Conservation (phyloP, 2,797 vertebrate species). For the Mus spretus region DNA sequence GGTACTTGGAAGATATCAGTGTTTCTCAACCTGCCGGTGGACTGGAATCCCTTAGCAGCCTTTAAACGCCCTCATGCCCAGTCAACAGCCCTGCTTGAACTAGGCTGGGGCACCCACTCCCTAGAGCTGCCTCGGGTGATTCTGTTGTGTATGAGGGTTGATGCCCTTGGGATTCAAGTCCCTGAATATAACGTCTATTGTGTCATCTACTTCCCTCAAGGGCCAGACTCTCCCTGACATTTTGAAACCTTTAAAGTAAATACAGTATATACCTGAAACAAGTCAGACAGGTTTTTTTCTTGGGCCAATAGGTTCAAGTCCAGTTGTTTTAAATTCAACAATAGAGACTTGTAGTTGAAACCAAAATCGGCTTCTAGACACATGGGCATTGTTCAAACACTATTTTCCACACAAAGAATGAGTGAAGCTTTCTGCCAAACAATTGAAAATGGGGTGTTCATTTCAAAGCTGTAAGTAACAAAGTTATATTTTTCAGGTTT, state of each 20-base stretch:
- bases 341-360: conserved; percentile 73
- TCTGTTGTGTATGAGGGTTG: background rate
- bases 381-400: conserved; percentile 56
- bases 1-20: background rate
- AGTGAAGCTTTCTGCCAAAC: conserved; percentile 38
- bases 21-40: conserved; percentile 20
- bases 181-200: background rate
- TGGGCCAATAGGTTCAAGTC: conserved; percentile 49
- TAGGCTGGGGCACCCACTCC: background rate
- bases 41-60: background rate
- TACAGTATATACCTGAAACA: conserved; percentile 33
- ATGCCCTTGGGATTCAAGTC: background rate
- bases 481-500: conserved; percentile 52
- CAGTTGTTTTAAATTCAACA: conserved; percentile 62
- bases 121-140: background rate
- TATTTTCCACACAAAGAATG: conserved; percentile 53
- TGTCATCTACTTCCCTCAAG: background rate
- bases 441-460: background rate
- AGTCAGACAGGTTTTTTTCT: conserved; percentile 79
- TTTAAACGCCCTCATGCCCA: background rate
- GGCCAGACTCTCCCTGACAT: conserved; percentile 10
- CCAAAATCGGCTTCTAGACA: conserved; percentile 69
- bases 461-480: conserved; percentile 58
- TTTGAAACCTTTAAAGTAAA: conserved; percentile 72
- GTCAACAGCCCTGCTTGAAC: conserved; percentile 3